A percentile compares a stretch with the other conserved stretches of the same genome.
These are phyloP conservation scores for Sesamia inferens DNA, from an alignment of 2,888 invertebrate species.

Conservation along the genomic window DNA sequence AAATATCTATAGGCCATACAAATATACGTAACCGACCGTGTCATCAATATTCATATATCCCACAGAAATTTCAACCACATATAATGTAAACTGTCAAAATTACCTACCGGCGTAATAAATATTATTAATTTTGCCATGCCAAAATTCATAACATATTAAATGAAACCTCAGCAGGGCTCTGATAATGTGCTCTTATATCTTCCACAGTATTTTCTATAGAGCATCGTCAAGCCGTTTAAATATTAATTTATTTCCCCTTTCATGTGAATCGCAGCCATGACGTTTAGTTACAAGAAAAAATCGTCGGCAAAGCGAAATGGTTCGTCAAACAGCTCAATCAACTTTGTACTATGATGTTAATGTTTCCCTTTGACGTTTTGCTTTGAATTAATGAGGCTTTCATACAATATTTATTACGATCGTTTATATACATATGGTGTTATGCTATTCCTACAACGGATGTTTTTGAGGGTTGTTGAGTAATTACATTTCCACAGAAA, in stretches of 20 bases:
- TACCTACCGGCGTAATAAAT: background rate
- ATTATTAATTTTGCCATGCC: background rate
- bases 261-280: constrained; percentile 23
- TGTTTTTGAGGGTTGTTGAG: constrained; percentile 22
- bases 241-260: constrained; percentile 37
- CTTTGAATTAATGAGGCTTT: constrained; percentile 55
- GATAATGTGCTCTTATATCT: background rate
- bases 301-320: constrained; percentile 26
- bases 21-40: too few species aligned
- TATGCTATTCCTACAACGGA: background rate
- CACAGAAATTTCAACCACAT: too few species aligned
- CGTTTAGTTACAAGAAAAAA: constrained; percentile 36
- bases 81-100: background rate
- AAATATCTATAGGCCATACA: too few species aligned
- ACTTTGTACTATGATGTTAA: constrained; percentile 51
- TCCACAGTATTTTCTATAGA: background rate
- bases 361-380: constrained; percentile 43
- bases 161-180: background rate
- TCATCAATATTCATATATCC: too few species aligned
- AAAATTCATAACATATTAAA: background rate
- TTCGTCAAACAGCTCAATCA: constrained; percentile 54
- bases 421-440: constrained; percentile 24
- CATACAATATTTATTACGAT: constrained; percentile 26
- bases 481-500: constrained; percentile 18
- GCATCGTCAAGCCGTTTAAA: constrained; percentile 22